Percentiles rank a stretch among this genome's conserved stretches.
Conservation (phyloP, 2,888 invertebrate species). For the Caenorhabditis imperialis region DNA sequence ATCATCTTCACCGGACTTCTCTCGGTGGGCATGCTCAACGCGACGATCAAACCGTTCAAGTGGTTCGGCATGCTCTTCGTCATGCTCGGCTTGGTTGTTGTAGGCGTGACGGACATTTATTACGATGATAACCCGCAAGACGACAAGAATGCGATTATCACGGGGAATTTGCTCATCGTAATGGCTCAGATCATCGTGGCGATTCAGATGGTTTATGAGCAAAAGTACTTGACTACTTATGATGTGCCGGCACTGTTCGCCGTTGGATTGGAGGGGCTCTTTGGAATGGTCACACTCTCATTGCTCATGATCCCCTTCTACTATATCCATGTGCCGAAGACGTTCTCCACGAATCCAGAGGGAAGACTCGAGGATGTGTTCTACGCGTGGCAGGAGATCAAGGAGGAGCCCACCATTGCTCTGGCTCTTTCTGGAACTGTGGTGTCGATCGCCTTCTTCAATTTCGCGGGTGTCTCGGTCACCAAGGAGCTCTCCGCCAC, state of each 20-base stretch:
- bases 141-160: conserved; percentile 84
- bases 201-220: conserved; percentile 93
- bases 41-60: conserved; percentile 77
- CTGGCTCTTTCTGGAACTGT: conserved; percentile 83
- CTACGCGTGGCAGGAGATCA: conserved; percentile 89
- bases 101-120: conserved; percentile 74
- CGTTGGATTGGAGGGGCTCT: conserved; percentile 88
- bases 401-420: conserved; percentile 83
- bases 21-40: conserved; percentile 87
- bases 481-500: conserved; percentile 94
- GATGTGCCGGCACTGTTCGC: conserved; percentile 92
- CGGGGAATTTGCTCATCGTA: conserved; percentile 81
- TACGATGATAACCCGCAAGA: conserved; percentile 73
- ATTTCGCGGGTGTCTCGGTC: conserved; percentile 91
- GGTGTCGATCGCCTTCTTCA: conserved; percentile 88
- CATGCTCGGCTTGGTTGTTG: conserved; percentile 78
- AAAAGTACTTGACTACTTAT: conserved; percentile 87
- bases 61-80: conserved; percentile 80
- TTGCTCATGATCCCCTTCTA: conserved; percentile 86
- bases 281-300: conserved; percentile 69
- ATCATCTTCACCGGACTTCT: conserved; percentile 91
- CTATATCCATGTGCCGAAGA: conserved; percentile 85
- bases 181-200: conserved; percentile 87
- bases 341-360: conserved; percentile 86
- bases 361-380: conserved; percentile 82